Conservation (phyloP, 2,797 vertebrate genomes). For the Ptychadena robeensis region DNA sequence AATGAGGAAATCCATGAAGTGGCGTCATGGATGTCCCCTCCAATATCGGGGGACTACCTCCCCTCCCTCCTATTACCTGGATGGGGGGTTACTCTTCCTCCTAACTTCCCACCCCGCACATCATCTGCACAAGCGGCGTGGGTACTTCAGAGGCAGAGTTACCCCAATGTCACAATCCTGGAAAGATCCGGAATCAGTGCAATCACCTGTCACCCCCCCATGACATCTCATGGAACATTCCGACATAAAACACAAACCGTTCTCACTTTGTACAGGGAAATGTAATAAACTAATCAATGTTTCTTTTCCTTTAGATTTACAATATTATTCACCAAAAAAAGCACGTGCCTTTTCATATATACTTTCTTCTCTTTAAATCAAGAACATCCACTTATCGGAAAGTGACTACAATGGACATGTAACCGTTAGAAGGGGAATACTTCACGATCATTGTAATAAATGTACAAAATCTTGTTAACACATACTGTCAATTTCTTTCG, state of each 20-base stretch:
- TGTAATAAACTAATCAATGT: slow-evolving; percentile 30
- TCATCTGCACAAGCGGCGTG: too few relatives aligned
- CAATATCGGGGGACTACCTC: too few relatives aligned
- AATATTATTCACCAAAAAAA: slow-evolving; percentile 18
- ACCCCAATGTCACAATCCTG: too few relatives aligned
- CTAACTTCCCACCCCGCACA: too few relatives aligned
- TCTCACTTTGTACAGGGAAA: slow-evolving; percentile 41
- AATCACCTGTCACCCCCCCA: too few relatives aligned
- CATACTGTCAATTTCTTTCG: background rate
- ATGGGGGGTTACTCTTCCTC: too few relatives aligned
- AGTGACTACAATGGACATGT: slow-evolving; percentile 12
- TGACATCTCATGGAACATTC: too few relatives aligned
- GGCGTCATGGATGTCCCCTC: too few relatives aligned
- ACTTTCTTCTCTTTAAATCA: background rate
- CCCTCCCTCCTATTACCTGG: too few relatives aligned
- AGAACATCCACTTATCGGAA: background rate
- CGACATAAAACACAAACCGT: background rate
- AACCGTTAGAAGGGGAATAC: background rate
- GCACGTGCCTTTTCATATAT: background rate
- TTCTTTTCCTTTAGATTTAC: slow-evolving; percentile 13
- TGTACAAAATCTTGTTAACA: slow-evolving; percentile 27
- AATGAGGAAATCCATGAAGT: too few relatives aligned
- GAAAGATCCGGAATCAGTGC: too few relatives aligned
- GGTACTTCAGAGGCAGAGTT: too few relatives aligned
- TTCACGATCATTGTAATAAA: slow-evolving; percentile 20